Evolutionary conservation across 2,113 vertebrate species (phyloP), one percentile per base, ranked within the genome.

Genomic region (Atrichornis clamosus): DNA sequence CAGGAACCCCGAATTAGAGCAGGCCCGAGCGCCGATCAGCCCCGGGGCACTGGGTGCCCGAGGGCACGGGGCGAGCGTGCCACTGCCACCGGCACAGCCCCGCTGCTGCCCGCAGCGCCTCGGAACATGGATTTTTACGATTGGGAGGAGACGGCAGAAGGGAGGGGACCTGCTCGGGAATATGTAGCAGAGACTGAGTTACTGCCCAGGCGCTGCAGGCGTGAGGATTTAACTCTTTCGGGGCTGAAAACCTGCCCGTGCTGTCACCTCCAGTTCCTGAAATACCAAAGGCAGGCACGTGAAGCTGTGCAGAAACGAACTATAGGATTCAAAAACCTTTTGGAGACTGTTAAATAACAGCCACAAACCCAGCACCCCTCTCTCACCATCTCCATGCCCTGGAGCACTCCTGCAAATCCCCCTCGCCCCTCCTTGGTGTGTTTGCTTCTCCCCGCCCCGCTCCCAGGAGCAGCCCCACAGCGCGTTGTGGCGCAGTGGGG

Each of bases 21-120:
- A n/a, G 69, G 50, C 1, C 56, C 1, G 8, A 39, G 74, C 0
- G 0, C n/a, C 3, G 0, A 5, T 4, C 3, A 30, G 37, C 47
- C 47, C 23, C 2, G 2, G 72, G 85, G 32, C 82, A 77, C 13
- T 7, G 6, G 1, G n/a, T 15, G 68, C 21, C 17, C 17, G 32
- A 32, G 47, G 73, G 59, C 84, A 91, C 2, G 1, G 60, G 42
- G 63, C 2, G 15, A 83, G 46, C 0, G 15, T 17, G 80, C 59
- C 53, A 2, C 26, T 0, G 21, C 49, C 59, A 1, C 32, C 1
- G 10, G 37, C 44, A 4, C 7, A 10, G 24, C 32, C 42, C 7
- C 3, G 3, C 10, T 72, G 44, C 75, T 17, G 55, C 32, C 67
- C 33, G 9, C 53, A 1, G 13, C 1, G 47, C 47, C n/a, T 28